A percentile compares a stretch with the other conserved stretches of the same genome.
These are phyloP conservation scores for Drosophila kurseongensis DNA, from an alignment of 1,140 invertebrate genomes.

Conservation along the genomic window DNA sequence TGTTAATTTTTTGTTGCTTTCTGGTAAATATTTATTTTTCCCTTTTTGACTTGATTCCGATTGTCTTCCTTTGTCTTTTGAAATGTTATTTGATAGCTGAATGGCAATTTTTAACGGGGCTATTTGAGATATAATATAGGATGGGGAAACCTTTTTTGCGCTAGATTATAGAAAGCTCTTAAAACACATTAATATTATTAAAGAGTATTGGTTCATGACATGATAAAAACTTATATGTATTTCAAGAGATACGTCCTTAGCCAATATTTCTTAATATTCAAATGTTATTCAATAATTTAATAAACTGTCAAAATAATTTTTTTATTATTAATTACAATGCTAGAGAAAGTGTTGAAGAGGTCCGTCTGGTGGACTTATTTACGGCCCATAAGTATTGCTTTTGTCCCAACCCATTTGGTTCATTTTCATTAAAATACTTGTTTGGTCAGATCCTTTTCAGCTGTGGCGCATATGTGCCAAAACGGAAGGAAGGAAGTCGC, in stretches of 20 bases:
- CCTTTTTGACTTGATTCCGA: constrained; percentile 28
- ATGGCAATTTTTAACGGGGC: constrained; percentile 2
- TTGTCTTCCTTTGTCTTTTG: constrained; percentile 21
- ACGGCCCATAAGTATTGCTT: constrained; percentile 11
- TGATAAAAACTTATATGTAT: no score
- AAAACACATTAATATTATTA: background rate
- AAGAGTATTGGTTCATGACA: no score
- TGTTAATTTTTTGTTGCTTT: constrained; percentile 25
- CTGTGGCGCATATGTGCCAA: constrained; percentile 42
- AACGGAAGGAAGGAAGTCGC: constrained; percentile 46
- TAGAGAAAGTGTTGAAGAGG: background rate
- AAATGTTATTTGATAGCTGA: constrained; percentile 20
- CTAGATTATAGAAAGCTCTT: background rate
- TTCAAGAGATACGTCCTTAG: no score
- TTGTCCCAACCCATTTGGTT: constrained; percentile 29
- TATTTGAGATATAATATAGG: constrained; percentile 11
- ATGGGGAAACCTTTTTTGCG: background rate
- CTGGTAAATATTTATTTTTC: constrained; percentile 56
- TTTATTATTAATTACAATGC: no score
- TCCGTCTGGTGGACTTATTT: background rate
- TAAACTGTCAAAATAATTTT: no score
- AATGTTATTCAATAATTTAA: no score
- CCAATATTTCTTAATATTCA: no score
- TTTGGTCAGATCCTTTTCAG: constrained; percentile 44
- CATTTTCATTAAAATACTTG: constrained; percentile 39